phyloP scores from a whole-genome alignment of 2,797 vertebrate species.

The Steatocranus sp. region DNA sequence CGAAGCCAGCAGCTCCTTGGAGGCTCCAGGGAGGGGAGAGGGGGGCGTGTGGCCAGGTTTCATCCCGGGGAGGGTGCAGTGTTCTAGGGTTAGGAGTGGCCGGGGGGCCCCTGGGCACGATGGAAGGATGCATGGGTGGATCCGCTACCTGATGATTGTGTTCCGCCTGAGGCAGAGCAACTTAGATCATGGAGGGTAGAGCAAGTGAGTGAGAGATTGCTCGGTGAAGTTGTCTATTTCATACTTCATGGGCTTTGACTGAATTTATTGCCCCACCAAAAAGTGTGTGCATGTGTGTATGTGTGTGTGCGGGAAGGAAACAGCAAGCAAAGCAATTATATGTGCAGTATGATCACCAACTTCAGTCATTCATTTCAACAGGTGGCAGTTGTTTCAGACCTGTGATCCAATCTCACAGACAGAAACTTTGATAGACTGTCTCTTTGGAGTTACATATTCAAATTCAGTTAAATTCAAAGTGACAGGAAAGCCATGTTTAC shows the following conservation, averaged over 20 bases:
- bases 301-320: not conserved
- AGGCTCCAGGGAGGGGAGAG: constrained; percentile 65
- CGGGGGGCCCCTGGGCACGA: constrained; percentile 44
- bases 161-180: constrained; percentile 58
- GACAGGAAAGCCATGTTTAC: not conserved
- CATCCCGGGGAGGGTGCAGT: constrained; percentile 64
- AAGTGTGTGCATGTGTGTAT: not conserved
- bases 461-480: not conserved
- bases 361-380: not conserved
- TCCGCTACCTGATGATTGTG: constrained; percentile 67
- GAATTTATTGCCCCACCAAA: not conserved
- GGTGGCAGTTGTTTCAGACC: not conserved
- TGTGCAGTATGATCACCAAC: not conserved
- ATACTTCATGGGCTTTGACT: not conserved
- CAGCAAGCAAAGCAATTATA: not conserved
- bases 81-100: constrained; percentile 66
- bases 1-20: constrained; percentile 60
- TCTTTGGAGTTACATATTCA: not conserved
- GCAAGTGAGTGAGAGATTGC: not conserved
- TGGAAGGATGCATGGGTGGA: constrained; percentile 69
- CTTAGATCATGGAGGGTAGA: constrained; percentile 64
- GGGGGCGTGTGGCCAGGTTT: constrained; percentile 63
- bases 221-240: constrained; percentile 46
- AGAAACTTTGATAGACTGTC: not conserved
- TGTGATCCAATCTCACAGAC: not conserved